A percentile compares a stretch with the other conserved stretches of the same genome.
Evolutionary conservation across 2,113 vertebrate species (phyloP).

Genomic region (Macroglossus sobrinus): DNA sequence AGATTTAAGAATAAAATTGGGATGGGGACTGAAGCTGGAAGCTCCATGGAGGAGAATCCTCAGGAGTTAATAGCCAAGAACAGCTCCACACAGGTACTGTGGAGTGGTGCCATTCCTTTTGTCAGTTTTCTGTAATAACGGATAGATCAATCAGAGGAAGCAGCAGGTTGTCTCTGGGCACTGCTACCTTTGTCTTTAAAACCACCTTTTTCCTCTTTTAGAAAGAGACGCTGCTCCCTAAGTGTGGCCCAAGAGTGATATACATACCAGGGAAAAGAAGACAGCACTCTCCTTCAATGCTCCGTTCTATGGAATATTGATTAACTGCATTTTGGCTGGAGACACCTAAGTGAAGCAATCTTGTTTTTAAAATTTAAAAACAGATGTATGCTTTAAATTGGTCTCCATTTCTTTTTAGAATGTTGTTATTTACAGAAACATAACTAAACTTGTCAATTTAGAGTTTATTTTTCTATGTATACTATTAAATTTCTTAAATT

Average conservation of each 20-base stretch:
- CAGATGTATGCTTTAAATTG: slow-evolving; percentile 39
- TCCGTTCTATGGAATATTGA: slow-evolving; percentile 74
- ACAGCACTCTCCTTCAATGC: slow-evolving; percentile 41
- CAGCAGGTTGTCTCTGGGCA: background rate
- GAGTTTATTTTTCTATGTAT: slow-evolving; percentile 73
- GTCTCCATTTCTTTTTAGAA: slow-evolving; percentile 36
- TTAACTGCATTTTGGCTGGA: slow-evolving; percentile 19
- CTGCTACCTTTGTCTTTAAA: background rate
- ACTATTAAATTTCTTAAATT: slow-evolving; percentile 73
- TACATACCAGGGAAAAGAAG: background rate
- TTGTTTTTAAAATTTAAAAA: slow-evolving; percentile 66
- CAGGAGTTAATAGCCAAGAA: background rate
- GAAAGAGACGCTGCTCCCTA: slow-evolving; percentile 84
- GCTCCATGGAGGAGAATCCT: background rate
- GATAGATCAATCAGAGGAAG: background rate
- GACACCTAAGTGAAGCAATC: slow-evolving; percentile 22
- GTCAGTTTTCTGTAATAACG: background rate
- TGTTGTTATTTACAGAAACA: slow-evolving; percentile 53
- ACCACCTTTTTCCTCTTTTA: slow-evolving; percentile 44
- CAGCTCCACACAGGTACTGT: background rate
- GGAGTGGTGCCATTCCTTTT: background rate
- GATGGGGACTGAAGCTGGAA: background rate
- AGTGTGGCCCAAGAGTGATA: slow-evolving; percentile 78
- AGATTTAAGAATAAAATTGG: background rate
- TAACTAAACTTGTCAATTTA: slow-evolving; percentile 70